phyloP scores from a whole-genome alignment of 2,888 invertebrate species.

The Lochmaea capreae region DNA sequence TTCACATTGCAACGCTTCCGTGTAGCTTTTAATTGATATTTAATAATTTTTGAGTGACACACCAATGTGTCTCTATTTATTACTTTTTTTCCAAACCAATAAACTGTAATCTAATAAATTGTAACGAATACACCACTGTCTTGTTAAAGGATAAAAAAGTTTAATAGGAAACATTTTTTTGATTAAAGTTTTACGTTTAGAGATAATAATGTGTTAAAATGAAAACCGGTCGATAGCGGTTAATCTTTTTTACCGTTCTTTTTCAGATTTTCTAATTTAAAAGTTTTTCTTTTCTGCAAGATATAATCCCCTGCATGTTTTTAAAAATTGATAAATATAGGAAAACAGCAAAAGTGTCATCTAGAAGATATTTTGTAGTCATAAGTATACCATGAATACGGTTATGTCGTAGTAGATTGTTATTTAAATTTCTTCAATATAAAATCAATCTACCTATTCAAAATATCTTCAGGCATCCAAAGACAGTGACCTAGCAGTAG shows the following conservation, averaged over 20 bases:
- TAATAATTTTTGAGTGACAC: too few relatives aligned
- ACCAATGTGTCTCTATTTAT: not conserved
- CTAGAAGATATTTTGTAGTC: not conserved
- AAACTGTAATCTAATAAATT: not conserved
- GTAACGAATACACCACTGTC: not conserved
- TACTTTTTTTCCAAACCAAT: not conserved
- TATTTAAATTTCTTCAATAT: too few relatives aligned
- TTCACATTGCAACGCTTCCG: too few relatives aligned
- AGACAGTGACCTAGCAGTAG: too few relatives aligned
- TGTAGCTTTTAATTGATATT: too few relatives aligned
- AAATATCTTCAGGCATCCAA: too few relatives aligned
- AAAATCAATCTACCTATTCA: too few relatives aligned
- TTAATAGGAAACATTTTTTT: not conserved
- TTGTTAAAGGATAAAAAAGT: not conserved
- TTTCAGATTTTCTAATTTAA: conserved; percentile 8
- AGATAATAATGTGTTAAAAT: conserved; percentile 3
- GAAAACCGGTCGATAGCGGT: conserved; percentile 3
- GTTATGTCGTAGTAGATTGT: too few relatives aligned
- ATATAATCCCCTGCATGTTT: conserved; percentile 1
- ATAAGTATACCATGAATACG: not conserved
- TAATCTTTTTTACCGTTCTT: conserved; percentile 9
- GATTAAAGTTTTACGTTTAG: not conserved
- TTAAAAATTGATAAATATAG: conserved; percentile 7
- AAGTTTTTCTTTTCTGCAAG: not conserved
- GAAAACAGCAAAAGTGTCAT: not conserved